Evolutionary conservation across 2,113 vertebrate species (phyloP).

Genomic region (Myodes glareolus): DNA sequence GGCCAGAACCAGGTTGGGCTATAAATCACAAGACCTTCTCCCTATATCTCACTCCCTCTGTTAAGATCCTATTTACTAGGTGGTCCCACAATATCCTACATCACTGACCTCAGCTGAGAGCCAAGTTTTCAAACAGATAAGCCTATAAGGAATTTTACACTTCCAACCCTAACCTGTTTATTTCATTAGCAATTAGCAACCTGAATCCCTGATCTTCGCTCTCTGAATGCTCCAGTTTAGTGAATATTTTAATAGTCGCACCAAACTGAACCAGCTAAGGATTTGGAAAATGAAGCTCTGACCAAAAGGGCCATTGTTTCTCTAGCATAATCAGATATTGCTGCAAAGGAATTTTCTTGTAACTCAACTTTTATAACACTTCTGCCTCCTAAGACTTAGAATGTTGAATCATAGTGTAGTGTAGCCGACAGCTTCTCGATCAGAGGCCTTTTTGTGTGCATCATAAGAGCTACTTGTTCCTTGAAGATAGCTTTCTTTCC

Average conservation of each 20-base stretch:
- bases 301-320: background rate
- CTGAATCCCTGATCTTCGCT: background rate
- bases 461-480: background rate
- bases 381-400: background rate
- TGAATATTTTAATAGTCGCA: background rate
- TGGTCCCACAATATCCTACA: background rate
- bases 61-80: background rate
- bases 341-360: background rate
- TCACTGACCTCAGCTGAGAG: background rate
- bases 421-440: background rate
- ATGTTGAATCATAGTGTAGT: background rate
- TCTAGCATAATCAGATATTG: slow-evolving; percentile 18
- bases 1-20: background rate
- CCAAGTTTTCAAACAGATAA: background rate
- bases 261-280: background rate
- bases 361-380: slow-evolving; percentile 41
- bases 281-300: background rate
- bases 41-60: too few relatives aligned
- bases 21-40: background rate
- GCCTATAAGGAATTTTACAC: background rate
- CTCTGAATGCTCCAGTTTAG: background rate
- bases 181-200: slow-evolving; percentile 48
- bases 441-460: slow-evolving; percentile 7
- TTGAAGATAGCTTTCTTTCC: slow-evolving; percentile 33
- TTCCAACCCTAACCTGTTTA: background rate